Evolutionary conservation across 2,888 invertebrate species (phyloP).

Genomic region (Diaphora mendica): DNA sequence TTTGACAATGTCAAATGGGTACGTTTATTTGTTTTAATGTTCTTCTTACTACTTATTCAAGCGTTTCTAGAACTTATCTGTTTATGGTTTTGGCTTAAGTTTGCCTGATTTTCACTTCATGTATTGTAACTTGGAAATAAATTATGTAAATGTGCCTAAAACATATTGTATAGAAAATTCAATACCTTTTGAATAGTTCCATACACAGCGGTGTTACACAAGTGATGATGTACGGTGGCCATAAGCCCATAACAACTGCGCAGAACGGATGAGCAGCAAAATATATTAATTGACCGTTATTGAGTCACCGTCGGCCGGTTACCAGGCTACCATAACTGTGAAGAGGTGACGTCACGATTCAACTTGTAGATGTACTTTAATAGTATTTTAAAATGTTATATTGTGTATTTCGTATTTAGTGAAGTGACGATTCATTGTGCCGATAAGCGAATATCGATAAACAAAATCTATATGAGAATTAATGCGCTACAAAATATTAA

Average conservation of each 20-base stretch:
- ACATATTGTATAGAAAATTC: no score
- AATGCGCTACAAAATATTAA: background rate
- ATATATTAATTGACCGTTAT: slow-evolving; percentile 43
- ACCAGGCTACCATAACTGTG: slow-evolving; percentile 53
- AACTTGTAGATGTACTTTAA: slow-evolving; percentile 12
- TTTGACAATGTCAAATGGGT: background rate
- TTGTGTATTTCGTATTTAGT: slow-evolving; percentile 13
- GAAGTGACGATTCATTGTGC: background rate
- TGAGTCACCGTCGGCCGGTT: slow-evolving; percentile 45
- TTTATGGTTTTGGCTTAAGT: no score
- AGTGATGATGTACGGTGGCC: slow-evolving; percentile 5
- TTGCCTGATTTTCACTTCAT: no score
- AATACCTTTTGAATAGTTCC: background rate
- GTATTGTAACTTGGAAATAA: background rate
- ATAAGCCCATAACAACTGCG: slow-evolving; percentile 21
- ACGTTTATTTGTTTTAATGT: background rate
- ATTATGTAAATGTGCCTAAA: no score
- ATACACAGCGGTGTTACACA: background rate
- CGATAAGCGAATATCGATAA: slow-evolving; percentile 11
- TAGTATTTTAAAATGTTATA: slow-evolving; percentile 14
- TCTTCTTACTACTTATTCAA: background rate
- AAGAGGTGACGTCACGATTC: slow-evolving; percentile 47
- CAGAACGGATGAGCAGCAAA: slow-evolving; percentile 31
- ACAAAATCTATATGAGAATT: background rate
- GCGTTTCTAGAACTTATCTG: no score